Conservation (phyloP, 92 coral and sea anemone species). For the Nematostella vectensis region DNA sequence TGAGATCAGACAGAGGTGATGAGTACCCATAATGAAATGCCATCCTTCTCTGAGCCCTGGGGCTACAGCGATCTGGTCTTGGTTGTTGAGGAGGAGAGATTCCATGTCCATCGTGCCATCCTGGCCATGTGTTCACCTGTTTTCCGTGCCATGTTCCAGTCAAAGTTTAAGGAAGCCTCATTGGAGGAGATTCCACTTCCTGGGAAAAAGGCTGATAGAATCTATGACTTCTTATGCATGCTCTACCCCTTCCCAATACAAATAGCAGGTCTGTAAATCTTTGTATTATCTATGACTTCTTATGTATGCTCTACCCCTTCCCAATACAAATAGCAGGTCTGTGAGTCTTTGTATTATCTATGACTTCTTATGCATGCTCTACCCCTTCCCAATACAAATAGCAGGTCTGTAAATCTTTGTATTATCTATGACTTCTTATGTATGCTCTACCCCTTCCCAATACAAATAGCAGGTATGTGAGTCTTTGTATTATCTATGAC, state of each 20-base stretch:
- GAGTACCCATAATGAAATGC: slow-evolving; percentile 16
- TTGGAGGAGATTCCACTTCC: slow-evolving; percentile 60
- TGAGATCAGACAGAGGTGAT: neutral
- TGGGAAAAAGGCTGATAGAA: slow-evolving; percentile 52
- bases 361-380: slow-evolving; percentile 56
- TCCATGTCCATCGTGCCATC: slow-evolving; percentile 57
- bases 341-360: slow-evolving; percentile 44
- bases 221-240: slow-evolving; percentile 58
- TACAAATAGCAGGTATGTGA: slow-evolving; percentile 50
- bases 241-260: slow-evolving; percentile 64
- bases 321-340: slow-evolving; percentile 60
- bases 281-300: slow-evolving; percentile 45
- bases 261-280: slow-evolving; percentile 57
- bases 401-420: slow-evolving; percentile 55
- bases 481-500: no score
- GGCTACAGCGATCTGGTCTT: slow-evolving; percentile 54
- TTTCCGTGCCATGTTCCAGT: slow-evolving; percentile 63
- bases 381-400: slow-evolving; percentile 61
- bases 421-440: slow-evolving; percentile 56
- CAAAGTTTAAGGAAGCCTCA: slow-evolving; percentile 53
- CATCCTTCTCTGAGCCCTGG: slow-evolving; percentile 65
- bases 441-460: slow-evolving; percentile 60
- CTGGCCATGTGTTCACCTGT: slow-evolving; percentile 68
- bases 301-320: slow-evolving; percentile 63
- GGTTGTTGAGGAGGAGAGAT: slow-evolving; percentile 45